Evolutionary conservation across 2,888 invertebrate species (phyloP).

Genomic region (Parnassius smintheus): DNA sequence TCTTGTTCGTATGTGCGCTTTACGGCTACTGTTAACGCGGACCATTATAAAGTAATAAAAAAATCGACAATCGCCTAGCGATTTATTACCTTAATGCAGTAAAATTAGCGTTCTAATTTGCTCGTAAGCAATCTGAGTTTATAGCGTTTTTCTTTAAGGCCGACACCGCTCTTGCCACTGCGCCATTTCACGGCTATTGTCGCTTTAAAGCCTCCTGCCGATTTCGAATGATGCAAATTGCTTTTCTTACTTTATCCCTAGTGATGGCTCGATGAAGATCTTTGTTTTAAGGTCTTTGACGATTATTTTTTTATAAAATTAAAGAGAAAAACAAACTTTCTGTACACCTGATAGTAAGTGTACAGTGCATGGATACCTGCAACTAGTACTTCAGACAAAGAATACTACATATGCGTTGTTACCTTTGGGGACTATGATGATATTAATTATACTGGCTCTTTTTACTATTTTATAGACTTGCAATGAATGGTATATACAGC

Average conservation of each 20-base stretch:
- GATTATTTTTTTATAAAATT: too few species aligned
- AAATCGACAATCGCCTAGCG: conserved; percentile 52
- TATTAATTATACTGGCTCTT: too few species aligned
- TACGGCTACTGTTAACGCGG: conserved; percentile 63
- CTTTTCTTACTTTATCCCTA: conserved; percentile 66
- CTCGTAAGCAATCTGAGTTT: conserved; percentile 62
- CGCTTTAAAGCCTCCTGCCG: conserved; percentile 42
- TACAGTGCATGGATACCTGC: too few species aligned
- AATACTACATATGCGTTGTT: too few species aligned
- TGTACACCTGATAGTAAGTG: too few species aligned
- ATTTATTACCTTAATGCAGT: conserved; percentile 70
- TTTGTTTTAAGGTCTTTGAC: not conserved
- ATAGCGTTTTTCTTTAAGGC: conserved; percentile 55
- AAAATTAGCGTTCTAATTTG: conserved; percentile 76
- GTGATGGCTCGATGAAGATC: conserved; percentile 28
- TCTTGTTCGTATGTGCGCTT: conserved; percentile 26
- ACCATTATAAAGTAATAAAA: conserved; percentile 66
- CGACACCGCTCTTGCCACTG: conserved; percentile 46
- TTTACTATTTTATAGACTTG: too few species aligned
- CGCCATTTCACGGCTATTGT: conserved; percentile 75
- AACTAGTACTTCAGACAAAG: too few species aligned
- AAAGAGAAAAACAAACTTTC: too few species aligned
- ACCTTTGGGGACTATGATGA: too few species aligned
- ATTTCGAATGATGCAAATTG: conserved; percentile 66
- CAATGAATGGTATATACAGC: too few species aligned